phyloP scores from a whole-genome alignment of 2,888 invertebrate genomes.

The Suillia variegata region DNA sequence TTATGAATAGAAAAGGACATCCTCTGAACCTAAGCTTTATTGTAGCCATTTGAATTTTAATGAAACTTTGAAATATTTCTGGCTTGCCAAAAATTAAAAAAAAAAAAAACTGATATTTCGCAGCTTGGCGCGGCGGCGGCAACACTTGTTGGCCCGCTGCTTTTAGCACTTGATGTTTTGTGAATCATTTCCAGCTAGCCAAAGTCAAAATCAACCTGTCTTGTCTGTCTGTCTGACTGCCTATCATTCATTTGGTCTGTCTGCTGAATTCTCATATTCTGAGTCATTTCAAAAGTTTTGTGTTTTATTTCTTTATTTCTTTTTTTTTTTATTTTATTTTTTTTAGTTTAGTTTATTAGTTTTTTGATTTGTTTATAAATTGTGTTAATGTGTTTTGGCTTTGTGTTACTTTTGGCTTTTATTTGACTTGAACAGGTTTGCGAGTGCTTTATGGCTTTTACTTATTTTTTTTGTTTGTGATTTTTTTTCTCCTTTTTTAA shows the following conservation, averaged over 20 bases:
- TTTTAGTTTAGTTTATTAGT: too few relatives aligned
- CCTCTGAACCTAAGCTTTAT: too few relatives aligned
- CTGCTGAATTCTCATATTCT: not conserved
- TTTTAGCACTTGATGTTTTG: not conserved
- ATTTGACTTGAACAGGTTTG: not conserved
- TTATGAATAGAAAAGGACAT: too few relatives aligned
- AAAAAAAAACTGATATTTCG: too few relatives aligned
- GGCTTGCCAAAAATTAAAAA: too few relatives aligned
- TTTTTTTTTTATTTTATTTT: not conserved
- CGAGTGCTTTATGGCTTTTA: not conserved
- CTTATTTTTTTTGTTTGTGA: not conserved
- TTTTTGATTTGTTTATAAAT: not conserved
- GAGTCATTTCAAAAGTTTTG: conserved; percentile 1
- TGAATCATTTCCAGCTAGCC: not conserved
- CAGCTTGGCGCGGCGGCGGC: not conserved
- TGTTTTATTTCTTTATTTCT: not conserved
- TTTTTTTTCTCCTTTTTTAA: too few relatives aligned
- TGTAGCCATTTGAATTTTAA: too few relatives aligned
- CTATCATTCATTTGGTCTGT: not conserved
- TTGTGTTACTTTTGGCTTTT: not conserved
- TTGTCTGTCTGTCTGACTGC: not conserved
- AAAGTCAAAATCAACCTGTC: not conserved
- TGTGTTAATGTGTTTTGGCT: not conserved
- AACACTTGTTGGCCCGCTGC: not conserved
- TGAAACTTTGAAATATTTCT: too few relatives aligned